Percentiles rank a stretch among this genome's conserved stretches.
These are phyloP conservation scores for Gasterosteus nipponicus DNA, from an alignment of 2,113 vertebrate species.

Conservation along the genomic window DNA sequence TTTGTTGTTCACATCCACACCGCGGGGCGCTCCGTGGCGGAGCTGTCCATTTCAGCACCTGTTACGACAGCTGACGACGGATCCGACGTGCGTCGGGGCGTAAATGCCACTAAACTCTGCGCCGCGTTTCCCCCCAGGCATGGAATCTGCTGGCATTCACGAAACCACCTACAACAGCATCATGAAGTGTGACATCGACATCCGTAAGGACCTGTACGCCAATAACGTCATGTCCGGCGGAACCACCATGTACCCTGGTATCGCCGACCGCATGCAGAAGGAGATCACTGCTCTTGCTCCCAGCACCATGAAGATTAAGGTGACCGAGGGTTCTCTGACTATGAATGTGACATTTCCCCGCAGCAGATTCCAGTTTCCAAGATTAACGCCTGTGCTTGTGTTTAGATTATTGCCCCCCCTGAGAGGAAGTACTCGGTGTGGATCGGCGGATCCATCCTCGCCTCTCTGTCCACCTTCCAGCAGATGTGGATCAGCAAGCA, in stretches of 20 bases:
- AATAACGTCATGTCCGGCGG: conserved; percentile 94
- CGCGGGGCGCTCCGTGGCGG: conserved; percentile 29
- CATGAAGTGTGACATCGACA: conserved; percentile 97
- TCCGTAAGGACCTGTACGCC: conserved; percentile 94
- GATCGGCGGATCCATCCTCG: conserved; percentile 98
- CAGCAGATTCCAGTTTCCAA: not conserved
- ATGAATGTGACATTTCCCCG: not conserved
- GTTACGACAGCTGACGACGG: conserved; percentile 48
- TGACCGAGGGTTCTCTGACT: conserved; percentile 48
- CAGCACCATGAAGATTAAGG: conserved; percentile 98
- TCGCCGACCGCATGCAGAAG: conserved; percentile 95
- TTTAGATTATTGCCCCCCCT: conserved; percentile 91
- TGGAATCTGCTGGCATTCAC: conserved; percentile 95
- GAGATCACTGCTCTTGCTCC: conserved; percentile 93
- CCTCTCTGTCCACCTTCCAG: conserved; percentile 97
- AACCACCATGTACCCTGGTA: conserved; percentile 95
- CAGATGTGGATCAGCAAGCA: conserved; percentile 98
- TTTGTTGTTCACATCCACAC: conserved; percentile 30
- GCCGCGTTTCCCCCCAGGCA: conserved; percentile 77
- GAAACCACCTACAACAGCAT: conserved; percentile 97
- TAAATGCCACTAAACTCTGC: conserved; percentile 7
- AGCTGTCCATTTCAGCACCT: conserved; percentile 71
- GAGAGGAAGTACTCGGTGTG: conserved; percentile 98
- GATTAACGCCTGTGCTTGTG: conserved; percentile 9
- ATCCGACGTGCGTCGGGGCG: not conserved